Conservation (phyloP, 1,140 invertebrate species). For the Notospermus geniculatus region DNA sequence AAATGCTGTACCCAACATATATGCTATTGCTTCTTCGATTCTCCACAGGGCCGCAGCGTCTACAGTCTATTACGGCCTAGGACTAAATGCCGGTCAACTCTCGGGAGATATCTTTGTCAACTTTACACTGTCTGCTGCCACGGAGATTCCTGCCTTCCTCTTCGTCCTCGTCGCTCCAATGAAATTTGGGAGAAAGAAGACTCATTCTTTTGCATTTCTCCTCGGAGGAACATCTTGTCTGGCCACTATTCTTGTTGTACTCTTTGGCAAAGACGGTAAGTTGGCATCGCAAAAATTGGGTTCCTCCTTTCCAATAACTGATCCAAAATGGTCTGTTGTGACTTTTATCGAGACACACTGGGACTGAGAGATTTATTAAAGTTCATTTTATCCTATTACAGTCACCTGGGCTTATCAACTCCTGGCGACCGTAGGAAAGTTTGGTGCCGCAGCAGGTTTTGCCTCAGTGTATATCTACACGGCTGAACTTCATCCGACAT, state of each 20-base stretch:
- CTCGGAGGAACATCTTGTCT: background rate
- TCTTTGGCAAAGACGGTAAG: background rate
- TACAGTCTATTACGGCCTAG: slow-evolving; percentile 4
- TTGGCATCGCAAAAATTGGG: background rate
- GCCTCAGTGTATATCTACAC: background rate
- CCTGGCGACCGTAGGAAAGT: background rate
- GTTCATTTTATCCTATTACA: background rate
- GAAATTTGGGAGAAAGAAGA: background rate
- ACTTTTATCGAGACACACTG: too few relatives aligned
- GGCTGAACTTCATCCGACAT: background rate
- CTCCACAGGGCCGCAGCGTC: background rate
- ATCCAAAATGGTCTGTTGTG: too few relatives aligned
- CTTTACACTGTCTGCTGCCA: background rate
- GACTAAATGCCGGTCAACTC: background rate
- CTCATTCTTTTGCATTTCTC: background rate
- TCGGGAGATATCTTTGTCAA: slow-evolving; percentile 1
- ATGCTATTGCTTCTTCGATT: too few relatives aligned
- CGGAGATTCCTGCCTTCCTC: background rate
- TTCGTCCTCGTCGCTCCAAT: background rate
- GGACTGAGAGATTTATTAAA: background rate
- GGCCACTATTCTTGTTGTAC: background rate
- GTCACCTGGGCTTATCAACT: background rate
- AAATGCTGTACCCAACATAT: too few relatives aligned
- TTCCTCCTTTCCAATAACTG: too few relatives aligned
- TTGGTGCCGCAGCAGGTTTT: slow-evolving; percentile 3